phyloP scores from a whole-genome alignment of 2,888 invertebrate species.

The Ormyrus pomaceus region DNA sequence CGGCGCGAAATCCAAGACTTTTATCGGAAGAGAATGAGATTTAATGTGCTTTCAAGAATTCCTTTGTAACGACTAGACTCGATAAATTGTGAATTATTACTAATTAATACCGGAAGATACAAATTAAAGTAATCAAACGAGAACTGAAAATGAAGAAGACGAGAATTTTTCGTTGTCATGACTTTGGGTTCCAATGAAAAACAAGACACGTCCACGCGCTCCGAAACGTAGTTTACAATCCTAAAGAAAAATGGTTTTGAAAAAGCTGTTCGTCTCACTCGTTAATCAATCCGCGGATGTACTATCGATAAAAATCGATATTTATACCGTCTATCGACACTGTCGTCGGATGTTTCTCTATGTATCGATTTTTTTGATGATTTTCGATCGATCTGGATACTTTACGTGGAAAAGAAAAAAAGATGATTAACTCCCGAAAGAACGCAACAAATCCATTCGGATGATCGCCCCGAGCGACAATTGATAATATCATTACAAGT shows the following conservation, averaged over 20 bases:
- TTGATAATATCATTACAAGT: slow-evolving; percentile 73
- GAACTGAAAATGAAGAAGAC: not conserved
- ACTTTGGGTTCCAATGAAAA: not conserved
- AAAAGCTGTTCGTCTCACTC: not conserved
- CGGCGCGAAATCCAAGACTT: slow-evolving; percentile 18
- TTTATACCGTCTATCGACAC: not conserved
- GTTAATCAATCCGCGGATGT: not conserved
- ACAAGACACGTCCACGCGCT: slow-evolving; percentile 55
- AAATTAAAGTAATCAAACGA: not conserved
- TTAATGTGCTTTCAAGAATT: slow-evolving; percentile 25
- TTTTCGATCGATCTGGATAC: not conserved
- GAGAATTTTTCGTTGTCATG: not conserved
- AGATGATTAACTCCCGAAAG: not conserved
- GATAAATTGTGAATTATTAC: slow-evolving; percentile 13
- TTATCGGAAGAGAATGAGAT: slow-evolving; percentile 29
- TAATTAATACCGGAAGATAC: not conserved
- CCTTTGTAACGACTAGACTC: not conserved
- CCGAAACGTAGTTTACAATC: slow-evolving; percentile 15
- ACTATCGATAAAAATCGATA: not conserved
- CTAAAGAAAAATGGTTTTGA: slow-evolving; percentile 1
- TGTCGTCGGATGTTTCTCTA: not conserved
- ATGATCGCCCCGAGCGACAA: slow-evolving; percentile 67
- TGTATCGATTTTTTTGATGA: not conserved
- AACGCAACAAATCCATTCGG: too few species aligned
- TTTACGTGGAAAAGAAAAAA: not conserved